phyloP scores from a whole-genome alignment of 1,140 invertebrate species.

The Platorchestia sp. region DNA sequence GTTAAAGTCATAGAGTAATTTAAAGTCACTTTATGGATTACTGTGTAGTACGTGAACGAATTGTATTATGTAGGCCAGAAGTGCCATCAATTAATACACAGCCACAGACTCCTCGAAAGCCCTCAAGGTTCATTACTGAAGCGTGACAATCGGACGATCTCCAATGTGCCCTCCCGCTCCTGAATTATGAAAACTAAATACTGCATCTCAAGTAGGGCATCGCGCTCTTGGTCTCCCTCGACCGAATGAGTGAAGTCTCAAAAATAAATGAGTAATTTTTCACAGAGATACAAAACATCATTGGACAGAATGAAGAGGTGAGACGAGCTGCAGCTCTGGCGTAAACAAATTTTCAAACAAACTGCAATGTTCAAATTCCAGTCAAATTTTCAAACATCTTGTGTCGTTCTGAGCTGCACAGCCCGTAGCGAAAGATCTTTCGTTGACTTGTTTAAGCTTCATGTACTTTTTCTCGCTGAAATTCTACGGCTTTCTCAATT shows the following conservation, averaged over 20 bases:
- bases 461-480: too few relatives aligned
- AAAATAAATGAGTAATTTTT: background rate
- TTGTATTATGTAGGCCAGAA: background rate
- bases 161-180: background rate
- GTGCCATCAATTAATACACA: background rate
- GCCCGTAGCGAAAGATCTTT: too few relatives aligned
- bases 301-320: background rate
- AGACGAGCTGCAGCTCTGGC: too few relatives aligned
- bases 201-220: background rate
- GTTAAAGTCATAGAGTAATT: background rate
- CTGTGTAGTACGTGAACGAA: background rate
- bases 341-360: too few relatives aligned
- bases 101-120: background rate
- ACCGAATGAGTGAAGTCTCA: background rate
- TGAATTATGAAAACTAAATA: background rate
- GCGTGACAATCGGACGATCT: background rate
- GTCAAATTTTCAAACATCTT: too few relatives aligned
- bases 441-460: too few relatives aligned
- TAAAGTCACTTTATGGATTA: background rate
- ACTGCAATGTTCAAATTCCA: too few relatives aligned
- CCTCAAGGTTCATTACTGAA: background rate
- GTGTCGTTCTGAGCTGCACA: too few relatives aligned
- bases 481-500: too few relatives aligned
- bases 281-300: background rate
- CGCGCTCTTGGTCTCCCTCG: background rate